Evolutionary conservation across 2,888 invertebrate species (phyloP).

Genomic region (Saturnia japonica): DNA sequence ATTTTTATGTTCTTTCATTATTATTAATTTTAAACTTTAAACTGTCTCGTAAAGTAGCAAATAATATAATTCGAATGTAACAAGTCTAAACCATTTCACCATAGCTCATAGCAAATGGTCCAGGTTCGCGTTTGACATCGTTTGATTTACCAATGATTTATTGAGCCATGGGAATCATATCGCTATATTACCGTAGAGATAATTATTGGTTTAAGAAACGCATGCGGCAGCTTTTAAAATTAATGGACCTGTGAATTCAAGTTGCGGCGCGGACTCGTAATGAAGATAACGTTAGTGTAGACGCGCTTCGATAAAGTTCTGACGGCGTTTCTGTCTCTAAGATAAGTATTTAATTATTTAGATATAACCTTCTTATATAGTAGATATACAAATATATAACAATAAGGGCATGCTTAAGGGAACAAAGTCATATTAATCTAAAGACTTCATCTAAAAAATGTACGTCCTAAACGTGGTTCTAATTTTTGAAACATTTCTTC

Average conservation of each 20-base stretch:
- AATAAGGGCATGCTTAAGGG: constrained; percentile 38
- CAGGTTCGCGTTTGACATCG: constrained; percentile 45
- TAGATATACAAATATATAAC: constrained; percentile 49
- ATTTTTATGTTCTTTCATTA: neutral
- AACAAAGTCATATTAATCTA: constrained; percentile 28
- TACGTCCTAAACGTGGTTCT: neutral
- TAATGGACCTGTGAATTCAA: constrained; percentile 77
- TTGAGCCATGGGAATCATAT: constrained; percentile 53
- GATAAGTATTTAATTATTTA: constrained; percentile 76
- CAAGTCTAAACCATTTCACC: constrained; percentile 52
- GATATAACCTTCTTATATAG: constrained; percentile 55
- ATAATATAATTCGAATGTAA: constrained; percentile 34
- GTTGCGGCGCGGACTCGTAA: constrained; percentile 67
- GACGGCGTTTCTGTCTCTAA: constrained; percentile 67
- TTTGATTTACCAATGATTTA: constrained; percentile 73
- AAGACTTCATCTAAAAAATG: neutral
- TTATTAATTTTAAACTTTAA: neutral
- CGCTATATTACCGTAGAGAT: constrained; percentile 60
- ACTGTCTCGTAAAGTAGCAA: constrained; percentile 41
- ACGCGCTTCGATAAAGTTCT: constrained; percentile 69
- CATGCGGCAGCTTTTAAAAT: constrained; percentile 71
- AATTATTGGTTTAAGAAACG: constrained; percentile 71
- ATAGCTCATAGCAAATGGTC: constrained; percentile 44
- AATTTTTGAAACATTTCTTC: neutral
- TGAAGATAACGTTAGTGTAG: constrained; percentile 73